Evolutionary conservation across 2,113 vertebrate genomes (phyloP), one percentile per base, ranked within the genome.

Genomic region (Diphyllodes magnificus): DNA sequence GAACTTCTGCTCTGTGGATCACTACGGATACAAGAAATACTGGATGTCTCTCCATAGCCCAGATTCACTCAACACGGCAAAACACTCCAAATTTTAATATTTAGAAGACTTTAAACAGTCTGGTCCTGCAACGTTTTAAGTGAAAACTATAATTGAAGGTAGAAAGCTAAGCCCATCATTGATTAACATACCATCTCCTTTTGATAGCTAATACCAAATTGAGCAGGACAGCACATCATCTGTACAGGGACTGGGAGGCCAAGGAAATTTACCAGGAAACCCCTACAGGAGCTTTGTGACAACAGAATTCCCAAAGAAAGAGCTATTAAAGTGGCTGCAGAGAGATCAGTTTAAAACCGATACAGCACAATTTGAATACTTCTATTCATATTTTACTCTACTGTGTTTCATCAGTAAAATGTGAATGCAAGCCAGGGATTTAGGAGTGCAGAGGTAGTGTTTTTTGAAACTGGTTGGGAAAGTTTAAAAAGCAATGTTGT

Each of bases 11-110:
- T 82, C 30, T 66, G 44, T 60, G n/a, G n/a, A 51, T 68, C 39
- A 14, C 16, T 44, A 39, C 10, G 50, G 25, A 28, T 7, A 27
- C 19, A 25, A 9, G 12, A 53, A 83, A 45, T 51, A 56, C 20
- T 18, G 18, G 4, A 6, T 0, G 0, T 60, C 17, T 63, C 39
- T 71, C 23, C 3, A 1, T 23, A 66, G 11, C 27, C 21, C 24
- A 31, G 27, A 44, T 40, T 56, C 45, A 24, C 12, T 39, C 25
- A 42, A 10, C 30, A 40, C 5, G 18, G 14, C 3, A 60, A 76
- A 88, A 60, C 0, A 0, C 9, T 10, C 20, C 2, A 10, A 77
- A 82, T 90, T 75, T 83, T 49, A 56, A 15, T 65, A 19, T 33
- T 72, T 12, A 30, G 13, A 28, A 51, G 9, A 22, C 24, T 81